A percentile compares a stretch with the other conserved stretches of the same genome.
phyloP scores from a whole-genome alignment of 2,888 invertebrate genomes.

The Leucania comma region DNA sequence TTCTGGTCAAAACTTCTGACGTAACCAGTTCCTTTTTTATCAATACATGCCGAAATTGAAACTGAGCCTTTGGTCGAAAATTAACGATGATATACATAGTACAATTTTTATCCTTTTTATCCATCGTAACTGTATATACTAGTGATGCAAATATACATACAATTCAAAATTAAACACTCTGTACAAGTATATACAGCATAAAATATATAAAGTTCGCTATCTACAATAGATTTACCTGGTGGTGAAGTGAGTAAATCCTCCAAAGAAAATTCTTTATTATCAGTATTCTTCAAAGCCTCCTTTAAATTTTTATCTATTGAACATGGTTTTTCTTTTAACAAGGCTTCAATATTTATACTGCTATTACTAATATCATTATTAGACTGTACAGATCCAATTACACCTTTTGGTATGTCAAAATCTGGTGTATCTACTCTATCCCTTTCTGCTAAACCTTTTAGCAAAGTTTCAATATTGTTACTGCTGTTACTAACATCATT shows the following conservation, averaged over 20 bases:
- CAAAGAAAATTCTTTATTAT: conserved; percentile 72
- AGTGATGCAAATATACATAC: neutral
- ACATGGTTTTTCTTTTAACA: conserved; percentile 65
- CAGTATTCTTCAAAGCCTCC: conserved; percentile 76
- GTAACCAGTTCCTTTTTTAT: too few species aligned
- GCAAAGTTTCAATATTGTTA: too few species aligned
- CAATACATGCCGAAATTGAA: too few species aligned
- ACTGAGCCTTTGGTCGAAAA: too few species aligned
- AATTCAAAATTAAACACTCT: neutral
- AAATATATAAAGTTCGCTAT: neutral
- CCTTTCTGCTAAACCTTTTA: too few species aligned
- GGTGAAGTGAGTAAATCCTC: conserved; percentile 80
- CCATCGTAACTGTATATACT: too few species aligned
- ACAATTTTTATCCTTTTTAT: too few species aligned
- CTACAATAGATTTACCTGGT: conserved; percentile 69
- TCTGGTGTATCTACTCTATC: neutral
- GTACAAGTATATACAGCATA: neutral
- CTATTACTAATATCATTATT: conserved; percentile 40
- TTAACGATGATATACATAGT: too few species aligned
- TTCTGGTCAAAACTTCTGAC: neutral
- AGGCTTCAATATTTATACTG: conserved; percentile 39
- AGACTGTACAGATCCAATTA: conserved; percentile 4
- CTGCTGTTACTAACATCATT: too few species aligned
- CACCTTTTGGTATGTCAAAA: neutral
- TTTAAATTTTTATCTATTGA: conserved; percentile 81